Base-by-base conservation (phyloP, 2,888 invertebrate species). In the Rhagonycha lutea region DNA sequence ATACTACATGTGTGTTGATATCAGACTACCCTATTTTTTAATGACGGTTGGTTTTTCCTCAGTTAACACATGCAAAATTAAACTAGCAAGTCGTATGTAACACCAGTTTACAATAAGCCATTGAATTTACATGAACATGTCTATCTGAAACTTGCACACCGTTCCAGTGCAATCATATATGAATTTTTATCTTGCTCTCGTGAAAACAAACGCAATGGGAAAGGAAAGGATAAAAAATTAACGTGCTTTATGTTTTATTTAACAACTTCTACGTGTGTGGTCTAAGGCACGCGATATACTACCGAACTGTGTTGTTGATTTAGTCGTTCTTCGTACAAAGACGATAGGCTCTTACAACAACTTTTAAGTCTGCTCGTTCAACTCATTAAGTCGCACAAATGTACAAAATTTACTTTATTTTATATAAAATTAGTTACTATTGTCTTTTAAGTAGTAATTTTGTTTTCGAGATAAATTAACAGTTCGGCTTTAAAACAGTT, bases 191-290 rank as follows among this genome's bases (percentile, higher is more conserved):
- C 80, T 79, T 73, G 75, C 77, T 79, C 80, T 70, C 72, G 60
- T 78, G 79, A 78, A 79, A 74, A 78, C 62, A 65, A 65, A 69
- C 18, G 79, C 80, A 83, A 83, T 82, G 84, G 81, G 84, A 84
- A 85, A 85, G 84, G 83, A 84, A 85, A 84, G 84, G 84, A 85
- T 82, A 82, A 85, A 85, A 85, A 84, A 84, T 86, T 85, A 86
- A 87, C 86, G 87, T 87, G 86, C 86, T 87, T 87, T 87, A 87
- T 87, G 87, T 87, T 87, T 86, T 86, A 87, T 86, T 87, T 87
- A 87, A 87, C 87, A 87, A 87, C 84, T 86, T 86, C 86, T 81
- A 85, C 85, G 86, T 87, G 87, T 87, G 87, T 87, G 87, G 86
- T 86, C 86, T 83, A 81, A 80, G 86, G 86, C 86, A 87, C 87